These are phyloP conservation scores for Paradisaea rubra DNA, from an alignment of 2,113 vertebrate genomes.

Conservation along the genomic window DNA sequence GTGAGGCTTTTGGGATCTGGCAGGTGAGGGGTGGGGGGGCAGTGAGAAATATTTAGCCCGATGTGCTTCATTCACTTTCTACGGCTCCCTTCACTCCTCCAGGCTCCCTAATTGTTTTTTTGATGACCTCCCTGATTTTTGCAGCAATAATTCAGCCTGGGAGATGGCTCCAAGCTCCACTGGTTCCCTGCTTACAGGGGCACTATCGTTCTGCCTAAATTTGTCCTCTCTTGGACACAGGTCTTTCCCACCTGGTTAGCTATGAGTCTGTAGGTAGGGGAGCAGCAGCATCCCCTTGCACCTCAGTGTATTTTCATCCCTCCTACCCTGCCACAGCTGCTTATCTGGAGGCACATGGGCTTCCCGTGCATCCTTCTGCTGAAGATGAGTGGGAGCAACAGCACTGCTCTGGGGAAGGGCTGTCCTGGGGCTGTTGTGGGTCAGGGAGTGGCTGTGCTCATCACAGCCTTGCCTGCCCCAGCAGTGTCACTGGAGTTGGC, in stretches of 20 bases:
- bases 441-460: accelerated
- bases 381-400: not conserved
- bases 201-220: not conserved
- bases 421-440: not conserved
- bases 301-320: not conserved
- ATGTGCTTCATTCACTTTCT: not conserved
- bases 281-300: not conserved
- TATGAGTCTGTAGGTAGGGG: not conserved
- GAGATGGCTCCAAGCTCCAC: not conserved
- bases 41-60: not conserved
- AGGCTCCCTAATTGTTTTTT: not conserved
- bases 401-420: not conserved
- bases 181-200: not conserved
- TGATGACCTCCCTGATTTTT: not conserved
- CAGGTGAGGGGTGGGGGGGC: not conserved
- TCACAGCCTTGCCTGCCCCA: not conserved
- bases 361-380: not conserved
- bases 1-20: not conserved
- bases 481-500: accelerated
- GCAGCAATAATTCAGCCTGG: not conserved
- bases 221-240: not conserved
- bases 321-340: not conserved
- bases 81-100: not conserved
- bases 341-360: not conserved
- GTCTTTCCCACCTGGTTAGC: not conserved